phyloP scores from a whole-genome alignment of 2,797 vertebrate genomes.

The Chelonia mydas region DNA sequence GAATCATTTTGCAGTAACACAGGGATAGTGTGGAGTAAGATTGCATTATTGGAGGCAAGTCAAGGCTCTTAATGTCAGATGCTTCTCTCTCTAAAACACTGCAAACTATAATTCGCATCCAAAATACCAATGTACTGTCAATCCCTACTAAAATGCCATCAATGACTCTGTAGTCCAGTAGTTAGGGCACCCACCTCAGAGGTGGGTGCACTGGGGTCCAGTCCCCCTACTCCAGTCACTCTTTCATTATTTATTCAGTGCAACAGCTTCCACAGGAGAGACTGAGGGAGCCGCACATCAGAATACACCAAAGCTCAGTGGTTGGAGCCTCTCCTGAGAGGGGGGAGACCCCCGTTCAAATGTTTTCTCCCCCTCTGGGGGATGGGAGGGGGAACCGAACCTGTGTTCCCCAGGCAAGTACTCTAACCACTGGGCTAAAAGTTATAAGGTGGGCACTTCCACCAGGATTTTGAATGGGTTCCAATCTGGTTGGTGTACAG shows the following conservation, averaged over 20 bases:
- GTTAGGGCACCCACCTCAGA: too few relatives aligned
- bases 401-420: background rate
- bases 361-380: too few relatives aligned
- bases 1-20: background rate
- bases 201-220: background rate
- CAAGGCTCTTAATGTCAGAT: background rate
- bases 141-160: background rate
- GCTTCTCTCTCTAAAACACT: background rate
- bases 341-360: too few relatives aligned
- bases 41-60: background rate
- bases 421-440: background rate
- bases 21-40: background rate
- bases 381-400: background rate
- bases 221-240: background rate
- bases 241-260: background rate
- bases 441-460: background rate
- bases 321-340: background rate
- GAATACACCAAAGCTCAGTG: background rate
- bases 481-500: background rate
- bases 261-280: background rate
- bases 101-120: background rate
- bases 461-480: background rate
- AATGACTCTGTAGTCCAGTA: background rate
- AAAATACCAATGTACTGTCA: rapidly evolving
- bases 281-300: background rate